Evolutionary conservation across 2,113 vertebrate genomes (phyloP).

Genomic region (Vulpes ferrilata): DNA sequence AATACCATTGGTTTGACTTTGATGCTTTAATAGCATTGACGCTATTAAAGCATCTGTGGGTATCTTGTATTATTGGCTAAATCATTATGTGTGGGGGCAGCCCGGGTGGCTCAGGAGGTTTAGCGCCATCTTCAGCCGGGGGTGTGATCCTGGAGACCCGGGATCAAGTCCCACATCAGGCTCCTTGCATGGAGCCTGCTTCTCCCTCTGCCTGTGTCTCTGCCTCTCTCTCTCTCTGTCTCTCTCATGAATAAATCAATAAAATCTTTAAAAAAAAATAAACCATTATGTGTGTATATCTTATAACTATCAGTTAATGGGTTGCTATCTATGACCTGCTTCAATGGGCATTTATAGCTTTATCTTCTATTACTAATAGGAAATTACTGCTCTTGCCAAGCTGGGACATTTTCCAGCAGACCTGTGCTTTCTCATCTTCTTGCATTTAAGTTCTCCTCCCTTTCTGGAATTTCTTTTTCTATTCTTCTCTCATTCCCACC

Average conservation of each 20-base stretch:
- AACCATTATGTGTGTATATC: background rate
- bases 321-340: background rate
- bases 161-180: no score
- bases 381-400: slow-evolving; percentile 18
- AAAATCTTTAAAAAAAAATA: background rate
- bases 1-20: background rate
- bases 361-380: background rate
- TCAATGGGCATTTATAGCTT: background rate
- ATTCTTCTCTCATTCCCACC: background rate
- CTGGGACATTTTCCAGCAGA: background rate
- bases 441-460: background rate
- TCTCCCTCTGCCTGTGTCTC: no score
- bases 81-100: background rate
- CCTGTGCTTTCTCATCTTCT: background rate
- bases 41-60: background rate
- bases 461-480: slow-evolving; percentile 22
- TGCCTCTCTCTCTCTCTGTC: no score
- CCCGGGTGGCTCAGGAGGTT: no score
- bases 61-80: background rate
- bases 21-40: background rate
- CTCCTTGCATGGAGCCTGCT: no score
- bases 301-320: background rate
- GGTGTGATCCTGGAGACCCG: no score
- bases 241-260: no score
- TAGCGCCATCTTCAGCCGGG: no score